Percentiles rank a stretch among this genome's conserved stretches.
Conservation (phyloP, 2,113 vertebrate genomes). For the Pica pica region DNA sequence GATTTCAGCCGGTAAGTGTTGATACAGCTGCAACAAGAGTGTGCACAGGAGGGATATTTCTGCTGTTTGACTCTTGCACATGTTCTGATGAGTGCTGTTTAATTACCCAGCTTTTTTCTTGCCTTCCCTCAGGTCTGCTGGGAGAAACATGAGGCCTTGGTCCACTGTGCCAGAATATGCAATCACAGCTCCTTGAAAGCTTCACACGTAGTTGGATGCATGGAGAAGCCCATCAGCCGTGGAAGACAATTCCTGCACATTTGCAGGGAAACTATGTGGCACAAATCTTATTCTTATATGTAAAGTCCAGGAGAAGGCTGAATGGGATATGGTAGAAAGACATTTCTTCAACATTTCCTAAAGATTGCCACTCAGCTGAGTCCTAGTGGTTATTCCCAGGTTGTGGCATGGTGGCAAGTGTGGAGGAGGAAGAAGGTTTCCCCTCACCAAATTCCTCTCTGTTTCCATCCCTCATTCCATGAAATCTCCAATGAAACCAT, state of each 20-base stretch:
- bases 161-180: not conserved
- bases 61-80: not conserved
- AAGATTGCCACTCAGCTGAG: not conserved
- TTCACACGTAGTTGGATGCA: fast-evolving
- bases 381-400: not conserved
- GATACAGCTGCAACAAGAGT: not conserved
- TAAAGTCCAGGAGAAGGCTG: not conserved
- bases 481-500: not conserved
- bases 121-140: not conserved
- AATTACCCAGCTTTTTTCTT: not conserved
- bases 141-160: not conserved
- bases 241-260: not conserved
- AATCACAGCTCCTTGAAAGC: not conserved
- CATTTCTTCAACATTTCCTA: not conserved
- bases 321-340: not conserved
- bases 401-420: not conserved
- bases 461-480: not conserved
- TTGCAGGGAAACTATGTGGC: not conserved
- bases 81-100: not conserved
- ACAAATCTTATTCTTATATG: not conserved
- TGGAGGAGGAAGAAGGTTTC: not conserved
- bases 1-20: not conserved
- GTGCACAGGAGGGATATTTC: not conserved
- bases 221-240: not conserved
- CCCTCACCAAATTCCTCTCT: not conserved